Evolutionary conservation across 2,797 vertebrate genomes (phyloP), one percentile per base, ranked within the genome.

Genomic region (Petrocephalus schoutedeni): DNA sequence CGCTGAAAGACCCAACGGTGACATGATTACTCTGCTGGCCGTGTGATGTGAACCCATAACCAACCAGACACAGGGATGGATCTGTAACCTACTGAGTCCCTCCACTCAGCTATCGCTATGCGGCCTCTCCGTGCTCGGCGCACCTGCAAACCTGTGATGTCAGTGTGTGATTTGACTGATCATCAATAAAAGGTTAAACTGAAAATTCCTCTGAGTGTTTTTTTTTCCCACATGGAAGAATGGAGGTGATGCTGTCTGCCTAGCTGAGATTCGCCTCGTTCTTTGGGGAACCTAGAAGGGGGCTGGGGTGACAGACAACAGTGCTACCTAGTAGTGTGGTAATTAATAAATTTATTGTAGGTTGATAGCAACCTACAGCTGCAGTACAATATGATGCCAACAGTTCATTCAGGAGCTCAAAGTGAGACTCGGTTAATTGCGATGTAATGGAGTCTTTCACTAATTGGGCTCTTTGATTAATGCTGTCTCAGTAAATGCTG

Each of bases 171-270:
- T 86, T 28, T 28, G 28, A 28, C 28, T 28, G 28, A 5, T 58
- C 16, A 54, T 86, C 84, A 86, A 86, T 86, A 86, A 86, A 86
- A 57, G 3, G 36, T 6, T 86, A 4, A 41, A 57, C n/a, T 21
- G 23, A 86, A 8, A 86, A 32, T 36, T 36, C 32, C 32, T 28
- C 54, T 3, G 84, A 36, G 14, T 1, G 0, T 19, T 85, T 86
- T 86, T 57, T 3, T 58, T 41, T 28, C 28, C 36, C 16, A 58
- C 28, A 21, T 58, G 84, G 32, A 16, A 16, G 16, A 41, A 9
- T 58, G 53, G 56, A 32, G 23, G 28, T 32, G 41, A 16, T 85
- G 49, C 2, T 45, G 19, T 54, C 45, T 28, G 12, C 54, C 49
- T 54, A 23, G n/a, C 49, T 28, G 19, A 28, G 51, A 67, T 67